Evolutionary conservation across 2,888 invertebrate species (phyloP).

Genomic region (Tetramorium bicarinatum): DNA sequence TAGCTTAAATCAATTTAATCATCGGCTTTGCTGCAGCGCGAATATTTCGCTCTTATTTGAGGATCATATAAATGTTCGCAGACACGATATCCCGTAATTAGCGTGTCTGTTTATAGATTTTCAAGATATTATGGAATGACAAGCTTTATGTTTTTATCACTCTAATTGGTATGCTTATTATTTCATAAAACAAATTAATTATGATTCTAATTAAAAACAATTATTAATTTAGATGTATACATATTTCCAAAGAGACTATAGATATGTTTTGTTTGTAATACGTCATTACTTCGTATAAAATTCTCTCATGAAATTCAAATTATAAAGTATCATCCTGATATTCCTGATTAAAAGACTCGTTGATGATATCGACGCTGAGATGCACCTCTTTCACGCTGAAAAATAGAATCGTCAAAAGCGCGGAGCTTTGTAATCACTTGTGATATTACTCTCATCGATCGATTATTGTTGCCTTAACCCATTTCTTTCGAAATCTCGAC

Average conservation of each 20-base stretch:
- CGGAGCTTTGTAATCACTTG: constrained; percentile 58
- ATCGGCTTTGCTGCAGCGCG: neutral
- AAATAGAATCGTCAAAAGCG: constrained; percentile 54
- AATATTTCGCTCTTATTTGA: neutral
- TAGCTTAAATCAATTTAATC: neutral
- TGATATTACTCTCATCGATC: constrained; percentile 63
- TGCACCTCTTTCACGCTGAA: neutral
- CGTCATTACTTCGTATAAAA: constrained; percentile 23
- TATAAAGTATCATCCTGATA: constrained; percentile 21
- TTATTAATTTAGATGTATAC: constrained; percentile 19
- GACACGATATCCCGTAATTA: neutral
- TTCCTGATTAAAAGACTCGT: constrained; percentile 56
- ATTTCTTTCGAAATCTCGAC: constrained; percentile 31
- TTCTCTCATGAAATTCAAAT: constrained; percentile 6
- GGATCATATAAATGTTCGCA: neutral
- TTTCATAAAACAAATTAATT: constrained; percentile 29
- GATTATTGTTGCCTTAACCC: constrained; percentile 17
- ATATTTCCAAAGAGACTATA: neutral
- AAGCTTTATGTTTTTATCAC: neutral
- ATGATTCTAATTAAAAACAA: constrained; percentile 33
- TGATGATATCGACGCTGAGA: neutral
- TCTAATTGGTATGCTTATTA: constrained; percentile 20
- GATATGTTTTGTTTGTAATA: neutral
- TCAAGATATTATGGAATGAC: neutral
- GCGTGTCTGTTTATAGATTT: neutral